These are phyloP conservation scores for Drosophila repletoides DNA, from an alignment of 1,140 invertebrate species.

Conservation along the genomic window DNA sequence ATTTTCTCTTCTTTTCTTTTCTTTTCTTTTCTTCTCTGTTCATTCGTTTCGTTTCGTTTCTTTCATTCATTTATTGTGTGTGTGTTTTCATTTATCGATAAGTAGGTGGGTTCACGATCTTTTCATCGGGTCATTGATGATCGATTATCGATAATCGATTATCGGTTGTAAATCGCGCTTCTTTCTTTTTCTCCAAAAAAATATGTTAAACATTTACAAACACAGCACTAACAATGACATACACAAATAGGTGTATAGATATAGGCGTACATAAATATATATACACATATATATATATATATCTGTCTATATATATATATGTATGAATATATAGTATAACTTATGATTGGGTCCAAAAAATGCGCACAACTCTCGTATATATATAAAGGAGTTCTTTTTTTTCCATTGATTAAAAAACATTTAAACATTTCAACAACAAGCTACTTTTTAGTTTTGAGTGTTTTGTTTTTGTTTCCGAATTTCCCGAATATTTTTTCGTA, in stretches of 20 bases:
- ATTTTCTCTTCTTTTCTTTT: constrained; percentile 22
- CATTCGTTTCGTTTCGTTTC: constrained; percentile 32
- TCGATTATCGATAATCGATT: neutral
- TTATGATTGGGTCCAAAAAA: constrained; percentile 38
- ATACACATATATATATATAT: constrained; percentile 24
- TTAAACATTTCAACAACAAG: constrained; percentile 80
- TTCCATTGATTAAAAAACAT: constrained; percentile 68
- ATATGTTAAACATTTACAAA: constrained; percentile 65
- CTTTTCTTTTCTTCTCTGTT: constrained; percentile 16
- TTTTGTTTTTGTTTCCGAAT: constrained; percentile 21
- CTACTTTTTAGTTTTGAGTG: constrained; percentile 49
- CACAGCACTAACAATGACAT: constrained; percentile 72
- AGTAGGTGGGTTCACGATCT: constrained; percentile 63
- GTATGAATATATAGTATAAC: constrained; percentile 15
- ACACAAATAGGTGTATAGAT: constrained; percentile 43
- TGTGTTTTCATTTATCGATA: constrained; percentile 43
- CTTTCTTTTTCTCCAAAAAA: constrained; percentile 23
- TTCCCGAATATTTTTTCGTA: constrained; percentile 27
- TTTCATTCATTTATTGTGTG: no score
- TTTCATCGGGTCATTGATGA: no score
- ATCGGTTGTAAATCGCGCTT: no score
- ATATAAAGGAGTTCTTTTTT: constrained; percentile 14
- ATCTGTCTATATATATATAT: constrained; percentile 12
- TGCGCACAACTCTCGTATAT: constrained; percentile 20
- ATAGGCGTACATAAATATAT: constrained; percentile 16